Conservation (phyloP, 2,888 invertebrate genomes). For the Mythimna pallens region DNA sequence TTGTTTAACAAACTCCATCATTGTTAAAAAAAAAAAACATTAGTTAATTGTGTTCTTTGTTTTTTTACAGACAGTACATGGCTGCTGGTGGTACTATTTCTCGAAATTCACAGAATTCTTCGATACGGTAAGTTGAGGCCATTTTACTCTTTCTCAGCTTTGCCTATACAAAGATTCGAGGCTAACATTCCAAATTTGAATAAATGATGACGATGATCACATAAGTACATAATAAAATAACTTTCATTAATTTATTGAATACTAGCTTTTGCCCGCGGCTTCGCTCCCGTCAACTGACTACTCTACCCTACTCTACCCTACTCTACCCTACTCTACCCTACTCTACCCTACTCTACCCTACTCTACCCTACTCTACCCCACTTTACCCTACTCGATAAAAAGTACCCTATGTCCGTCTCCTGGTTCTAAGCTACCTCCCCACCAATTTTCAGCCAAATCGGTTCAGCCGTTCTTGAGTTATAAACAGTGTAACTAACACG, state of each 20-base stretch:
- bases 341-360: no score
- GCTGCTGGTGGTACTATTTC: constrained; percentile 98
- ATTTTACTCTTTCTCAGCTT: neutral
- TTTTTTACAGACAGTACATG: constrained; percentile 93
- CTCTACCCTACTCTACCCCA: no score
- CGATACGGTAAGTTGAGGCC: constrained; percentile 93
- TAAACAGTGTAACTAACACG: no score
- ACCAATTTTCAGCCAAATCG: no score
- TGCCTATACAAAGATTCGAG: neutral
- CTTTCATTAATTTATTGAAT: neutral
- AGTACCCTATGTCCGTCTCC: no score
- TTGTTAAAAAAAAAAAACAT: neutral
- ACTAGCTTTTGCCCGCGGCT: no score
- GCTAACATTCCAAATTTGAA: neutral
- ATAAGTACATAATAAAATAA: neutral
- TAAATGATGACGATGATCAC: neutral
- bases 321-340: no score
- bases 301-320: no score
- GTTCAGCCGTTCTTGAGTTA: no score
- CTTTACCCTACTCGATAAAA: no score
- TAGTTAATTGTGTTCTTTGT: constrained; percentile 25
- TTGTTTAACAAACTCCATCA: neutral
- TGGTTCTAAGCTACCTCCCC: no score
- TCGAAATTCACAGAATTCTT: constrained; percentile 98
- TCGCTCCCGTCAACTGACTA: no score